phyloP scores from a whole-genome alignment of 2,113 vertebrate genomes.

The Bujurquina vittata region DNA sequence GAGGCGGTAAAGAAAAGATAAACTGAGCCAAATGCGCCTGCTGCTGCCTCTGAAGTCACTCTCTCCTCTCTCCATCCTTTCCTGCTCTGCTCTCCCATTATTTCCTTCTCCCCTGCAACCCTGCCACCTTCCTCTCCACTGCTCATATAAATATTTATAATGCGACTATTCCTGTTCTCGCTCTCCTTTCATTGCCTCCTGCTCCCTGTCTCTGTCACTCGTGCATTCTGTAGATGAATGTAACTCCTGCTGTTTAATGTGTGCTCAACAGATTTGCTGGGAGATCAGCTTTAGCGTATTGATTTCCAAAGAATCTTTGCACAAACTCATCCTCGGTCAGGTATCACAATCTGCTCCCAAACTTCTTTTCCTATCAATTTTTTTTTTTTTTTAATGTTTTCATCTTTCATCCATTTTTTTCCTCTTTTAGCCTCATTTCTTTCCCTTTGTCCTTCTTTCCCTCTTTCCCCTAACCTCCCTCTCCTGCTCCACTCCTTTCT shows the following conservation, averaged over 20 bases:
- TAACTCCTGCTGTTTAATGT: conserved; percentile 58
- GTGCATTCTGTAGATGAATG: conserved; percentile 28
- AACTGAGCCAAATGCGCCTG: conserved; percentile 55
- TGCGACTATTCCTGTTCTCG: conserved; percentile 48
- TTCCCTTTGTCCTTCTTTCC: neutral
- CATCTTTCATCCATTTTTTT: neutral
- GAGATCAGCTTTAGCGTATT: conserved; percentile 47
- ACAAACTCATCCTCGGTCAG: conserved; percentile 26
- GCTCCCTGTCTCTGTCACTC: conserved; percentile 18
- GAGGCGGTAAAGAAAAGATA: conserved; percentile 53
- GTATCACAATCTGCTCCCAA: conserved; percentile 24
- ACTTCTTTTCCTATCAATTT: neutral
- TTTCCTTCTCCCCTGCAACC: conserved; percentile 28
- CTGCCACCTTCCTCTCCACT: conserved; percentile 14
- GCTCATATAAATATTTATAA: conserved; percentile 73
- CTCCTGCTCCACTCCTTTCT: conserved; percentile 1
- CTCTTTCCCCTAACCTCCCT: neutral
- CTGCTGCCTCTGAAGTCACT: conserved; percentile 65
- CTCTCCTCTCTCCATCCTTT: conserved; percentile 24
- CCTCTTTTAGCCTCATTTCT: neutral
- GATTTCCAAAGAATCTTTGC: conserved; percentile 16
- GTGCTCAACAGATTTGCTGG: conserved; percentile 47
- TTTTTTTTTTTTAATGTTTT: neutral
- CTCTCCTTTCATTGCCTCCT: conserved; percentile 40
- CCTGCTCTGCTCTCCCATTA: conserved; percentile 21